Percentiles rank a stretch among this genome's conserved stretches.
These are phyloP conservation scores for Platysteira castanea DNA, from an alignment of 2,113 vertebrate species.

Conservation along the genomic window DNA sequence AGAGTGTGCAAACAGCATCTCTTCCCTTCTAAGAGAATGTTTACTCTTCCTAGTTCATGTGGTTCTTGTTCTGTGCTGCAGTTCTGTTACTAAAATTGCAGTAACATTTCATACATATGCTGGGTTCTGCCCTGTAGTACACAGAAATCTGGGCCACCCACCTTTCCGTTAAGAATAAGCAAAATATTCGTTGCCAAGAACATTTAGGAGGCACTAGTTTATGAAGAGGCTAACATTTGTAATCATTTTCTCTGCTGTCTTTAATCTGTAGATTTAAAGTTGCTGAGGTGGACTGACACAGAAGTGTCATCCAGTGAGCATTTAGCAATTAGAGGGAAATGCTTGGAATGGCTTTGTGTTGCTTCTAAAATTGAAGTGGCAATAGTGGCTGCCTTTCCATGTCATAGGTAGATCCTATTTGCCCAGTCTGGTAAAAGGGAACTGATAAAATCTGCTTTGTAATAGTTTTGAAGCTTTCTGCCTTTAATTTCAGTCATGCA, in stretches of 20 bases:
- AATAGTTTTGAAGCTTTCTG: background rate
- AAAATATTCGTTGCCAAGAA: constrained; percentile 4
- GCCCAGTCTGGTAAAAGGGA: background rate
- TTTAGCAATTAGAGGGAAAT: background rate
- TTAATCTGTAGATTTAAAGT: background rate
- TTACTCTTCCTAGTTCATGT: background rate
- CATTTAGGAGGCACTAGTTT: background rate
- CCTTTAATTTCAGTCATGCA: background rate
- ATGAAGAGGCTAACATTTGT: background rate
- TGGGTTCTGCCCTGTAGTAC: background rate
- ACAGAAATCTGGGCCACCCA: background rate
- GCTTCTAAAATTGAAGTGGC: background rate
- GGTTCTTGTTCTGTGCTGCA: background rate
- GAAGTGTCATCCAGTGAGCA: background rate
- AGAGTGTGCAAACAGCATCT: background rate
- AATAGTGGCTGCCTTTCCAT: background rate
- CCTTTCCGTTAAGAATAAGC: background rate
- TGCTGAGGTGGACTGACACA: background rate
- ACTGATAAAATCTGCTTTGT: background rate
- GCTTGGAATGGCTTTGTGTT: background rate
- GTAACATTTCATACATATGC: background rate
- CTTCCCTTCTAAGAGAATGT: background rate
- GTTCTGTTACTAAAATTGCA: background rate
- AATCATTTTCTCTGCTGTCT: background rate
- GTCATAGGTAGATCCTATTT: background rate